A percentile compares a stretch with the other conserved stretches of the same genome.
Conservation (phyloP, 2,113 vertebrate genomes). For the Melanerpes formicivorus region DNA sequence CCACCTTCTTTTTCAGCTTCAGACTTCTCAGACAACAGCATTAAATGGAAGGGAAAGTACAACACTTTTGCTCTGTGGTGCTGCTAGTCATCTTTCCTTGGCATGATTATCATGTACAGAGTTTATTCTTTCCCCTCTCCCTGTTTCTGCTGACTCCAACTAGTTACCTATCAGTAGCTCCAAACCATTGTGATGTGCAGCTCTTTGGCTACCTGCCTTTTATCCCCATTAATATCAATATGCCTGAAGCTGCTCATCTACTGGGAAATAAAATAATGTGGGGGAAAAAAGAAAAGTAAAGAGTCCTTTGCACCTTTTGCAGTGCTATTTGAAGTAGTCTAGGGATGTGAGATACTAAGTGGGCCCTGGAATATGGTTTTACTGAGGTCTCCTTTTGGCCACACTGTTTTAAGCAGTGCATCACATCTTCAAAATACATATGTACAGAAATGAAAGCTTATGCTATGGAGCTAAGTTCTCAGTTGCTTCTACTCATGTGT, state of each 20-base stretch:
- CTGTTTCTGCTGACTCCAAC: not conserved
- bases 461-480: not conserved
- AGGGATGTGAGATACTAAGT: not conserved
- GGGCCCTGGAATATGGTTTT: not conserved
- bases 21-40: not conserved
- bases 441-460: constrained; percentile 2
- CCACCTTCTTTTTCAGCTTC: not conserved
- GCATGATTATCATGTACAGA: accelerated
- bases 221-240: not conserved
- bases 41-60: not conserved
- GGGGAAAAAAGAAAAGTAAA: too few relatives aligned
- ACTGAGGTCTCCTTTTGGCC: not conserved
- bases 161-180: not conserved
- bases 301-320: not conserved
- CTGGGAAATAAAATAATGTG: not conserved
- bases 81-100: not conserved
- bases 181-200: not conserved
- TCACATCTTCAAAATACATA: not conserved
- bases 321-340: not conserved
- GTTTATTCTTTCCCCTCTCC: not conserved
- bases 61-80: not conserved
- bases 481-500: not conserved
- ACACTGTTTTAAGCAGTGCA: not conserved
- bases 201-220: not conserved
- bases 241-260: not conserved